Evolutionary conservation across 2,888 invertebrate genomes (phyloP), one percentile per base, ranked within the genome.

Genomic region (Clusia tigrina): DNA sequence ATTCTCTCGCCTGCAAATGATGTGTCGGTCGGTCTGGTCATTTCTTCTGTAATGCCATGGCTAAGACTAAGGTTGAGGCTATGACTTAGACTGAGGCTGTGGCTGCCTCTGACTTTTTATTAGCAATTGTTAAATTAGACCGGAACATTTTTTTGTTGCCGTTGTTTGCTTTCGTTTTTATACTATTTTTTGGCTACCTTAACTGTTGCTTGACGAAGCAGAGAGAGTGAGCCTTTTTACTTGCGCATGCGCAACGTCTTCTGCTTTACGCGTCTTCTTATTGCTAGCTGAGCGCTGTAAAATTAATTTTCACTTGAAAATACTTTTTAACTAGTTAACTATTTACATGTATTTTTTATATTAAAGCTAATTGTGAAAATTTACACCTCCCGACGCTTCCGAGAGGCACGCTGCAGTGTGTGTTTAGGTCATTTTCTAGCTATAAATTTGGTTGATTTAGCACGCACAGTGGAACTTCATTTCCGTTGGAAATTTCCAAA

Each of bases 61-160:
- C n/a, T n/a, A n/a, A n/a, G n/a, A n/a, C n/a, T n/a, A n/a, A n/a
- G n/a, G n/a, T n/a, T n/a, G n/a, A n/a, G n/a, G n/a, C n/a, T n/a
- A n/a, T n/a, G n/a, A n/a, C n/a, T n/a, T n/a, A n/a, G n/a, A 48
- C 48, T 22, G 48, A 18, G 48, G 48, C 42, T 32, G 32, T 32
- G 12, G 32, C 32, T 6, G n/a, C n/a, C n/a, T n/a, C n/a, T 12
- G 12, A 12, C 20, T 69, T 70, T 75, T 79, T 80, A 78, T 78
- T 76, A 78, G 71, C 74, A 76, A 76, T 80, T 79, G 73, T 77
- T 74, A 80, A 78, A 78, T 76, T 80, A 75, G 78, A 78, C 78
- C 80, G 80, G 77, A 78, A 78, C 79, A 77, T 69, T 74, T 74
- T 74, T 57, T 22, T 48, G 5, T 20, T 22, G 48, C 22, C 22